These are phyloP conservation scores for Rallus limicola DNA, from an alignment of 2,113 vertebrate genomes.

Conservation along the genomic window DNA sequence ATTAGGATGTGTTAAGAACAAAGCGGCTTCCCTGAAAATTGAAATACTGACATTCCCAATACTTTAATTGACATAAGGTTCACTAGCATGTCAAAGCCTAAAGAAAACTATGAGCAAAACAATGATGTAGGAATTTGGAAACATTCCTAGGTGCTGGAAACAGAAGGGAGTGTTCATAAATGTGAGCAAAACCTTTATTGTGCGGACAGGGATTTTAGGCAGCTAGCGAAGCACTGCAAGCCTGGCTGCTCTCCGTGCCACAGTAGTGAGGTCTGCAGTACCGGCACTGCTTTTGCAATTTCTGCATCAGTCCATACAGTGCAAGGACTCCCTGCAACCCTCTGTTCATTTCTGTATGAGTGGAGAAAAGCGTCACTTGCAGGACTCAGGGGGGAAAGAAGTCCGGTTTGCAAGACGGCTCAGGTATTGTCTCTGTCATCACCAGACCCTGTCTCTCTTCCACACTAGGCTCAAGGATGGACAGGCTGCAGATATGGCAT, in stretches of 20 bases:
- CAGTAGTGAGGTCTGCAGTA: background rate
- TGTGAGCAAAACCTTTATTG: background rate
- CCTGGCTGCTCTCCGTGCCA: background rate
- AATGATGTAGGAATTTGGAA: background rate
- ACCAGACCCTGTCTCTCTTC: background rate
- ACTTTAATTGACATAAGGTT: background rate
- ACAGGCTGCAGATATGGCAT: background rate
- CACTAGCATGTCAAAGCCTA: background rate
- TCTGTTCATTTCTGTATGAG: background rate
- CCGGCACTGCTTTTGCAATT: background rate
- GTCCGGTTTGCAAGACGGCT: fast-evolving
- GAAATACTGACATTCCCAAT: background rate
- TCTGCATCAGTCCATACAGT: background rate
- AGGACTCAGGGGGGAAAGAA: background rate
- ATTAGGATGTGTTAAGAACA: background rate
- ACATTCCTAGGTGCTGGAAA: background rate
- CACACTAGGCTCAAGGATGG: background rate
- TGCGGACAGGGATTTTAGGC: background rate
- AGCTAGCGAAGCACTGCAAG: background rate
- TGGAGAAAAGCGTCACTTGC: background rate
- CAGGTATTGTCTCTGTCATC: no score
- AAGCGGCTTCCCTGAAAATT: conserved; percentile 5
- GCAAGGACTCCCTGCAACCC: fast-evolving
- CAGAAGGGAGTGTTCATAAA: background rate
- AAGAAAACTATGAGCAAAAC: background rate